Conservation (phyloP, 2,113 vertebrate species). For the Malurus melanocephalus region DNA sequence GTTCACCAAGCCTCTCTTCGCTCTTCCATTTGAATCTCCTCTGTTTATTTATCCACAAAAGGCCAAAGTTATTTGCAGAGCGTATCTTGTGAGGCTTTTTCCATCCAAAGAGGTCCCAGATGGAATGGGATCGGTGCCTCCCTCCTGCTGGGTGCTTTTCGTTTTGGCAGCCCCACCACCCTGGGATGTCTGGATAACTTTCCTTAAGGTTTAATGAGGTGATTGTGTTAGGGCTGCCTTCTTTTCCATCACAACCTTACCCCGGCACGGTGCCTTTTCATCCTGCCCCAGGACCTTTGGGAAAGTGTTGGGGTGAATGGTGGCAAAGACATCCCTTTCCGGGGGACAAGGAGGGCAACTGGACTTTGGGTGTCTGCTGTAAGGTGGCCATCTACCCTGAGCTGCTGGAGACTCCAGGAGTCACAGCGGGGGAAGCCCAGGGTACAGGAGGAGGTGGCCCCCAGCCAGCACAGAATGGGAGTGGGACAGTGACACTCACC, state of each 20-base stretch:
- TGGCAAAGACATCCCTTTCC: not conserved
- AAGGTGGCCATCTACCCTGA: not conserved
- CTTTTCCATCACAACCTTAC: not conserved
- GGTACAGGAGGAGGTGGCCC: not conserved
- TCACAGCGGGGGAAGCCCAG: rapidly evolving
- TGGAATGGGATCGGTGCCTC: not conserved
- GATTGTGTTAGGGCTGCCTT: not conserved
- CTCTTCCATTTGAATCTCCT: not conserved
- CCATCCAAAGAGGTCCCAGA: not conserved
- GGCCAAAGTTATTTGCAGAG: not conserved
- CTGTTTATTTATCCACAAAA: not conserved
- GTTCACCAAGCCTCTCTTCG: not conserved
- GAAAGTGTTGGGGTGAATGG: rapidly evolving
- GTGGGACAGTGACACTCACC: not conserved
- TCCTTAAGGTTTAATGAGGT: not conserved
- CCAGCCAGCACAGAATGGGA: rapidly evolving
- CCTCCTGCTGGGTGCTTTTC: not conserved
- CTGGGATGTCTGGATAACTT: not conserved
- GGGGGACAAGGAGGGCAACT: not conserved
- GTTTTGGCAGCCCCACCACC: not conserved
- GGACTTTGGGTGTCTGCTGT: rapidly evolving
- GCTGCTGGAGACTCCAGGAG: rapidly evolving
- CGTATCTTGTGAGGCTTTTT: not conserved
- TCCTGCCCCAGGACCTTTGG: not conserved
- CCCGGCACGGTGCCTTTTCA: not conserved